Base-by-base conservation (phyloP, 2,113 vertebrate species). In the Phainopepla nitens region DNA sequence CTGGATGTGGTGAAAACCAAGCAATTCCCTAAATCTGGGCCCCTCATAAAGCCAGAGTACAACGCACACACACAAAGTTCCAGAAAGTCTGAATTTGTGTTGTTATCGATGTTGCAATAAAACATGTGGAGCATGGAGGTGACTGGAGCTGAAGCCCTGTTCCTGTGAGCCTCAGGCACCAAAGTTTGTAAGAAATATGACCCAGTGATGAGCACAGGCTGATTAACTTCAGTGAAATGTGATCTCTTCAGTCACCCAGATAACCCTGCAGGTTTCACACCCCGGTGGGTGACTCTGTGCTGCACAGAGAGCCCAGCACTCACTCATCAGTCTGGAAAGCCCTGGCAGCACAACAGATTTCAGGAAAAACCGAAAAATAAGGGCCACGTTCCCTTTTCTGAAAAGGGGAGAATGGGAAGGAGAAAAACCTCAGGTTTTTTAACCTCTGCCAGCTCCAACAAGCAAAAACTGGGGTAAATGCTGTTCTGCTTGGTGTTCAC, bases 401-500 rank as follows among this genome's bases (percentile, higher is more conserved):
- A 19, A 64, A 62, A 0, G 13, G 28, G 31, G 53, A 68, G 36
- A 44, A 90, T 23, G 42, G 51, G 29, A 36, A 87, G 20, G 20
- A 72, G 45, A 36, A 68, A 66, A 90, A 56, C 12, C 15, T 50
- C 36, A 45, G 10, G 4, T 8, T 42, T 35, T 27, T 49, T 18
- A 62, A 83, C 25, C 33, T 25, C 54, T 36, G 29, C 12, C 19
- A 53, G 54, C 44, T 83, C 66, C 58, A 31, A 36, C 7, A 8
- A 42, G 35, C 41, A 39, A 24, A 54, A 29, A 4, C 7, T 1
- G 0, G 13, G 49, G 7, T 39, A 16, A 56, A 20, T 3, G 10
- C 24, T 7, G 7, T 6, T 54, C 80, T n/a, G 78, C 79, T 45
- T 9, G 9, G 28, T 5, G 16, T 1, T 58, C 58, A 2, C 69